Evolutionary conservation across 2,888 invertebrate genomes (phyloP), one percentile per base, ranked within the genome.

Genomic region (Suillia variegata): DNA sequence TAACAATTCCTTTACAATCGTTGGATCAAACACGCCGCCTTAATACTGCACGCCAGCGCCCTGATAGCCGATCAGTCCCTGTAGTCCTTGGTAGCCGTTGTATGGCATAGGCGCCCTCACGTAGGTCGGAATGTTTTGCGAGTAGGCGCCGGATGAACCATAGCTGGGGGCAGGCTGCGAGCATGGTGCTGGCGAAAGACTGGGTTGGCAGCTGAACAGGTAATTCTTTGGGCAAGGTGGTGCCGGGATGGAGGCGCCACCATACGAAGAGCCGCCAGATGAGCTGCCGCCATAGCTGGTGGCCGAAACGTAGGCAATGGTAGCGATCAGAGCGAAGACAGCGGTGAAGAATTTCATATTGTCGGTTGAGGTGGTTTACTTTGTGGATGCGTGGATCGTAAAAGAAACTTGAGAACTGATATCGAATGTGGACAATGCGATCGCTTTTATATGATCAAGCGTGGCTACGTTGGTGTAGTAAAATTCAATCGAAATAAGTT

Each of bases 131-230:
- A 63, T 15, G 21, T 59, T 55, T 26, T 66, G 63, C 13, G 59
- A 65, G 48, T 74, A 71, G 22, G 75, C 70, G 12, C 68, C 64
- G 2, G 69, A 45, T 2, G 68, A 68, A n/a, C 62, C 66, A 13
- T 66, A 67, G 42, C 52, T 48, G n/a, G 58, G 24, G 1, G 63
- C 20, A 6, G 45, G 52, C 54, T 57, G 65, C 21, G 56, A 26
- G 54, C 68, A 75, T 2, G 76, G 72, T 10, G 66, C 73, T 2
- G 69, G 72, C 13, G 64, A 59, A 55, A 76, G 56, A n/a, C 68
- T 68, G 5, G 76, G 76, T 42, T 70, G 70, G 55, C 76, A 76
- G 62, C 75, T 76, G 55, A 75, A 75, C 48, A 76, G 51, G 22
- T 74, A 75, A 60, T 70, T 76, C 24, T 66, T 65, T 17, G 76